These are phyloP conservation scores for Tetheella fluctuosa DNA, from an alignment of 2,888 invertebrate genomes.

Conservation along the genomic window DNA sequence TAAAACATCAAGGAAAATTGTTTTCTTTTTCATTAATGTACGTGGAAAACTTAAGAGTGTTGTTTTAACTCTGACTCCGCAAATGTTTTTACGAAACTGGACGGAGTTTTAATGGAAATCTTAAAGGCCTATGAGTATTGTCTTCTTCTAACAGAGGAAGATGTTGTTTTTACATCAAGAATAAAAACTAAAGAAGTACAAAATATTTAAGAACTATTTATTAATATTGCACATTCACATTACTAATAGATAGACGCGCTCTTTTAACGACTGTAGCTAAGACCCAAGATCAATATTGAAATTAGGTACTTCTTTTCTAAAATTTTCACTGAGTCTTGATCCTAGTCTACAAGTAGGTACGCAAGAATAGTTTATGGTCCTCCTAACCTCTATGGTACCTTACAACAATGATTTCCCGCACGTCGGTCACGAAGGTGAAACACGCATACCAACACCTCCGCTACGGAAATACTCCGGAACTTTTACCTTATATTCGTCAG, in stretches of 20 bases:
- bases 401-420: conserved; percentile 19
- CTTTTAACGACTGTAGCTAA: too few relatives aligned
- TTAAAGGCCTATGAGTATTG: too few relatives aligned
- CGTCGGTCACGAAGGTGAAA: conserved; percentile 28
- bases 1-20: conserved; percentile 8
- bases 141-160: too few relatives aligned
- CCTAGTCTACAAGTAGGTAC: too few relatives aligned
- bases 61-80: not conserved
- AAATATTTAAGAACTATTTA: too few relatives aligned
- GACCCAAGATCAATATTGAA: too few relatives aligned
- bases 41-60: not conserved
- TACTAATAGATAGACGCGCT: too few relatives aligned
- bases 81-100: not conserved
- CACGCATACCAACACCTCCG: conserved; percentile 34
- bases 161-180: too few relatives aligned
- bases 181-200: too few relatives aligned
- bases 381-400: not conserved
- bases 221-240: too few relatives aligned
- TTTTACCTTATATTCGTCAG: conserved; percentile 36
- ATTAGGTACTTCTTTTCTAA: too few relatives aligned
- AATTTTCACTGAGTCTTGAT: too few relatives aligned
- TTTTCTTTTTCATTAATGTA: conserved; percentile 8
- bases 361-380: not conserved
- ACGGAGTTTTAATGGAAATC: not conserved
- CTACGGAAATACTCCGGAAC: conserved; percentile 35